These are phyloP conservation scores for Premnoplex brunnescens DNA, from an alignment of 2,797 vertebrate genomes.

Conservation along the genomic window DNA sequence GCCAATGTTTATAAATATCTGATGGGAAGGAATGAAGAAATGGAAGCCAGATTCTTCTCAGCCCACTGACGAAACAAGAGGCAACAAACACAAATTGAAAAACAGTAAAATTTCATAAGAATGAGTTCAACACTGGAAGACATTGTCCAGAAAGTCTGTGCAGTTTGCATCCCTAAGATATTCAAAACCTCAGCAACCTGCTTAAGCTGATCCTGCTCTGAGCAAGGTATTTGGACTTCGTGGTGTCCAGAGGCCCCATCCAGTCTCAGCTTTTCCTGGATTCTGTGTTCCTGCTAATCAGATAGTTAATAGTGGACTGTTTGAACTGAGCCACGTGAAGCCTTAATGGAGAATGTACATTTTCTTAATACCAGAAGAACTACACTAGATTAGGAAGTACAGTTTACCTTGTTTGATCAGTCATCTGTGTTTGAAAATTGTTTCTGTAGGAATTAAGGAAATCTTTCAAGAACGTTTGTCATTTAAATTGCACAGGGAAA, in stretches of 20 bases:
- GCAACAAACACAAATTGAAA: background rate
- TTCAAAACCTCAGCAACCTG: background rate
- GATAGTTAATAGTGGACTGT: background rate
- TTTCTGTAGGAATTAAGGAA: background rate
- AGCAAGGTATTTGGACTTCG: background rate
- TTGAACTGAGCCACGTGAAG: background rate
- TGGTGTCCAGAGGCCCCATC: background rate
- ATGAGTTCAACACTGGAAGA: background rate
- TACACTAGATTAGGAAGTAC: background rate
- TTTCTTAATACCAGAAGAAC: background rate
- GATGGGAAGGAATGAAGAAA: background rate
- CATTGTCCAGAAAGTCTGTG: background rate
- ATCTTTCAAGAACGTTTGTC: background rate
- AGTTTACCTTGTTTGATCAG: background rate
- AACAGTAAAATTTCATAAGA: background rate
- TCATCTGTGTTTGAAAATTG: background rate
- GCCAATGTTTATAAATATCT: background rate
- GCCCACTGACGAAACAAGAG: background rate
- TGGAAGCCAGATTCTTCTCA: background rate
- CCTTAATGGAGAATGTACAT: background rate
- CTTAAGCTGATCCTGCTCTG: background rate
- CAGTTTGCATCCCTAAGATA: background rate
- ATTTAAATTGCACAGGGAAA: background rate
- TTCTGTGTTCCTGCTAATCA: background rate
- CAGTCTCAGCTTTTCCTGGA: accelerated